Conservation (phyloP, 2,888 invertebrate species). For the Apamea monoglypha region DNA sequence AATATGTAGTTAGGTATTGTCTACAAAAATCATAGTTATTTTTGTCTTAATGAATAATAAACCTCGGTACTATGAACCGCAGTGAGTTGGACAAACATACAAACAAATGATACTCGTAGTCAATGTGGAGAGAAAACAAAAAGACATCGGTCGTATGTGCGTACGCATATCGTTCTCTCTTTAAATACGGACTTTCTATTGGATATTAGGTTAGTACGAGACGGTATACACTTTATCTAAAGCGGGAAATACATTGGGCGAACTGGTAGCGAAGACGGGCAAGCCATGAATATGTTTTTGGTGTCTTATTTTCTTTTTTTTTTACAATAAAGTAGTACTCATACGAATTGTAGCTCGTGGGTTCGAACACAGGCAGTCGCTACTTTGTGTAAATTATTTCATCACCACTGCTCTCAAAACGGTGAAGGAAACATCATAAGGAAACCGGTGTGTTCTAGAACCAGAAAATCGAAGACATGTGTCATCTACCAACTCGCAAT, state of each 20-base stretch:
- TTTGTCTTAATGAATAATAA: conserved; percentile 28
- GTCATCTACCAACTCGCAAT: too few species aligned
- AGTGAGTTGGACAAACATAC: neutral
- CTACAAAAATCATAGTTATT: conserved; percentile 50
- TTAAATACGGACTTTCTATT: conserved; percentile 46
- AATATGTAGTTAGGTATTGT: conserved; percentile 20
- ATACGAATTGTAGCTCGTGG: too few species aligned
- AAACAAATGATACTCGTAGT: conserved; percentile 1
- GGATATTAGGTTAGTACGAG: neutral
- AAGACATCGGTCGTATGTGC: conserved; percentile 19
- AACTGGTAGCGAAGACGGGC: neutral
- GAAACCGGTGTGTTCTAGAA: too few species aligned
- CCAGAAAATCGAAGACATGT: too few species aligned
- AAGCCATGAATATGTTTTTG: too few species aligned
- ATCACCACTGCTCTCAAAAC: too few species aligned
- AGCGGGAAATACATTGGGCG: neutral
- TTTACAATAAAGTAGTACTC: too few species aligned
- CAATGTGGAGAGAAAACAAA: conserved; percentile 17
- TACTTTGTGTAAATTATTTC: too few species aligned
- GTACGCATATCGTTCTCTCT: conserved; percentile 46
- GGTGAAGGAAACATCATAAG: too few species aligned
- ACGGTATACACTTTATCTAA: conserved; percentile 1
- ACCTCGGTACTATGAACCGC: conserved; percentile 4
- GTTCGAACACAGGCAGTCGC: too few species aligned
- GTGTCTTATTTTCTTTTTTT: too few species aligned